Percentiles rank a stretch among this genome's conserved stretches.
Evolutionary conservation across 2,888 invertebrate genomes (phyloP).

Genomic region (Lingula anatina): DNA sequence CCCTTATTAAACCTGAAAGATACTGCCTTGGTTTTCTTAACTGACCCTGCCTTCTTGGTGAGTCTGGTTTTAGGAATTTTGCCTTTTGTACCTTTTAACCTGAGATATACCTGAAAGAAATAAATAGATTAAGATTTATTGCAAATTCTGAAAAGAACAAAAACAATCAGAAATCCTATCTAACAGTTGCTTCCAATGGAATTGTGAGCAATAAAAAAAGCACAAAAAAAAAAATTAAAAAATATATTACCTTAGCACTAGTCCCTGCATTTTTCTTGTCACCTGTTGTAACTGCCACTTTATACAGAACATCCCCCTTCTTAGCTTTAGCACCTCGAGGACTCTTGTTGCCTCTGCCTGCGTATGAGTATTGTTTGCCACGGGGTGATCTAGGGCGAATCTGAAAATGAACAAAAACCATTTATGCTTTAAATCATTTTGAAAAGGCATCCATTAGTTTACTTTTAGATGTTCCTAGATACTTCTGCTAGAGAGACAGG

Average conservation of each 20-base stretch:
- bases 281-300: constrained; percentile 47
- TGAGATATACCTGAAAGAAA: constrained; percentile 38
- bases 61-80: constrained; percentile 42
- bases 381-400: not conserved
- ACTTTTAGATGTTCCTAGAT: no score
- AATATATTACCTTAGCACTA: constrained; percentile 48
- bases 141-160: no score
- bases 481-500: no score
- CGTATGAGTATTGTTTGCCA: not conserved
- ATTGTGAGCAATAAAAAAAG: no score
- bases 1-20: constrained; percentile 45
- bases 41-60: constrained; percentile 41
- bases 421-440: not conserved
- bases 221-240: no score
- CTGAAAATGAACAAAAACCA: not conserved
- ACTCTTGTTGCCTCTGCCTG: not conserved
- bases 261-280: constrained; percentile 45
- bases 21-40: constrained; percentile 32
- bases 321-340: not conserved
- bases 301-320: constrained; percentile 30
- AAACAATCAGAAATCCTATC: no score
- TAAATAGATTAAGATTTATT: not conserved
- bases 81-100: constrained; percentile 43
- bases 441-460: not conserved
- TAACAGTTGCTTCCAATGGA: no score